Base-by-base conservation (phyloP, 1,140 invertebrate species). In the Trialeurodes vaporariorum region DNA sequence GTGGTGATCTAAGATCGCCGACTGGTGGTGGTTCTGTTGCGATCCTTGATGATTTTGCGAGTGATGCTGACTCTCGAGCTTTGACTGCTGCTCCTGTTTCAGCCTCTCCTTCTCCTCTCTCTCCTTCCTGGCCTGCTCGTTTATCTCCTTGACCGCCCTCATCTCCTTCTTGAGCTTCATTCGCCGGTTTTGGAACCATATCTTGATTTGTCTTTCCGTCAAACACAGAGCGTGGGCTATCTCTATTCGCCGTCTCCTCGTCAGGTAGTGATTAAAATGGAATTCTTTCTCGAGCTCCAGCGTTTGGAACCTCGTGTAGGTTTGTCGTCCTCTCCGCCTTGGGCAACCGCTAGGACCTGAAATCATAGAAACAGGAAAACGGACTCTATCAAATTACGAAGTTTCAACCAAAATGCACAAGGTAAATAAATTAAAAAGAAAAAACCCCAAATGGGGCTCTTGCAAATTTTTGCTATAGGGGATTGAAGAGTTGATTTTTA, bases 131-230 rank as follows among this genome's bases (percentile, higher is more conserved):
- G 92, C 92, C 77, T 95, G 92, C 76, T 96, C 93, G 82, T 96
- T 95, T 74, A 94, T 95, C 79, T 95, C 93, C 76, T 95, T 95
- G 13, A 95, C 92, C 17, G 93, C 93, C 61, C 92, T 82, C 67
- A 95, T 78, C 76, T 96, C 93, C 75, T 98, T 98, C 84, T 98
- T 98, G 79, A 97, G 85, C 79, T 98, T 98, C 95, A 98, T 98
- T 75, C 95, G 85, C 67, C 95, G 84, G 80, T 97, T 97, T 79
- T 97, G 94, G 80, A 96, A 96, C 94, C 94, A 96, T 76, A 96
- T 96, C 83, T 96, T 96, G 75, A 96, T 96, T 81, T 98, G 95
- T 71, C 95, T 84, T 80, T 98, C 95, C 68, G 94, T 97, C 63
- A 98, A 85, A 78, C 94, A 96, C 17, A 98, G 85, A 34, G 94